These are phyloP conservation scores for Apteryx owenii DNA, from an alignment of 2,113 vertebrate species.

Conservation along the genomic window DNA sequence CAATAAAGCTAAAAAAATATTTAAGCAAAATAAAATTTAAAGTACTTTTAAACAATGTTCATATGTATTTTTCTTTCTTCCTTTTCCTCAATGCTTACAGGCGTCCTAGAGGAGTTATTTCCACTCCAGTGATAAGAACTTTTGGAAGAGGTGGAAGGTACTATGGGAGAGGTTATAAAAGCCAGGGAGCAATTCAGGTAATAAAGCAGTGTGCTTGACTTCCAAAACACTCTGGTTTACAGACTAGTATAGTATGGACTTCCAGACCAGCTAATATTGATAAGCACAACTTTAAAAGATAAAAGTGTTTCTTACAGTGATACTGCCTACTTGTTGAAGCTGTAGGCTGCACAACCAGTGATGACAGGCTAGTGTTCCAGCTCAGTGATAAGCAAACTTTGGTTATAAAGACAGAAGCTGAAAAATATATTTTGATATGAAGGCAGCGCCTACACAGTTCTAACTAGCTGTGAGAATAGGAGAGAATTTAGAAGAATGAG, in stretches of 20 bases:
- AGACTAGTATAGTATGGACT: not conserved
- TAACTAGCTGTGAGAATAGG: not conserved
- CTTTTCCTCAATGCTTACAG: constrained; percentile 62
- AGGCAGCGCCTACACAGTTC: not conserved
- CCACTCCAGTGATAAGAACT: constrained; percentile 91
- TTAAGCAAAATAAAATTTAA: not conserved
- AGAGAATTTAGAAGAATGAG: not conserved
- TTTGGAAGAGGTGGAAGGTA: constrained; percentile 91
- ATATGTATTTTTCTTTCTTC: constrained; percentile 12
- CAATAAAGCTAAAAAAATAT: not conserved
- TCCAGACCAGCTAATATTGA: not conserved
- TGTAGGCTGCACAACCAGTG: not conserved
- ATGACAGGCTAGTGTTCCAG: not conserved
- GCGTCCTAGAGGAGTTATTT: constrained; percentile 91
- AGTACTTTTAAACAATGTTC: not conserved
- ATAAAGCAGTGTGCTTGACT: constrained; percentile 50
- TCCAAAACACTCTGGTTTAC: not conserved
- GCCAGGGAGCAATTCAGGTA: constrained; percentile 88
- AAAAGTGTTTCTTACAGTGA: not conserved
- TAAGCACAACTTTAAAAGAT: not conserved
- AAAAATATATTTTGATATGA: not conserved
- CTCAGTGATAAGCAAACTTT: not conserved
- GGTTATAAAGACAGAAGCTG: not conserved
- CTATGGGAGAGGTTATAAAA: constrained; percentile 88
- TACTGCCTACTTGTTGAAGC: not conserved